Base-by-base conservation (phyloP, 37 sponge, comb jelly and placozoan genomes). In the Eunapius fragilis region DNA sequence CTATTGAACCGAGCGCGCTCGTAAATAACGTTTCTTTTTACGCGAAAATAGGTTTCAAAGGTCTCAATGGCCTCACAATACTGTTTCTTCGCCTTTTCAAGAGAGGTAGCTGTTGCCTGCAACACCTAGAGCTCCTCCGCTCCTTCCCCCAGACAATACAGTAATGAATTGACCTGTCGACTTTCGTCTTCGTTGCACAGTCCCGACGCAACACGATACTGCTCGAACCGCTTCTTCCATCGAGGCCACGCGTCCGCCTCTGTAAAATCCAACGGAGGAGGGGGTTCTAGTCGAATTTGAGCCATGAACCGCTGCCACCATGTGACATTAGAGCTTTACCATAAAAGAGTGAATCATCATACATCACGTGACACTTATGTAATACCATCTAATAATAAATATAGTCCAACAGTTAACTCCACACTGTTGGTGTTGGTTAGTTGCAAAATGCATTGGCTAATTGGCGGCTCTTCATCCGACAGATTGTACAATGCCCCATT, bases 241-340 rank as follows among this genome's bases (percentile, higher is more conserved):
- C 71, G 71, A 10, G 82, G 19, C 71, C 82, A 81, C n/a, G 69
- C 36, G 71, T 81, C 82, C 36, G 82, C 45, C 12, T 26, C 70
- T 70, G 38, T 30, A 37, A 81, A 81, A n/a, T 81, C 23, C 23
- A 81, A 81, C 71, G 19, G 71, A 4, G 69, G 71, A 9, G 82
- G 82, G 9, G 82, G 82, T 69, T 49, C 26, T n/a, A 81, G 25
- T 14, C 31, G 36, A 31, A 71, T 23, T 35, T 32, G 22, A 36
- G 82, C 70, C 82, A 81, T 81, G 25, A 48, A 26, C n/a, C 80
- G 80, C 80, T 80, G 80, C 80, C 80, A 80, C 80, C 80, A 80
- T 80, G 80, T 80, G 41, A 41, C 41, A 41, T 41, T 41, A 9
- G 41, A 41, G 6, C 6, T 6, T 41, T 6, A 41, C 6, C 6